A percentile compares a stretch with the other conserved stretches of the same genome.
Evolutionary conservation across 2,888 invertebrate genomes (phyloP).

Genomic region (Caenorhabditis angaria): DNA sequence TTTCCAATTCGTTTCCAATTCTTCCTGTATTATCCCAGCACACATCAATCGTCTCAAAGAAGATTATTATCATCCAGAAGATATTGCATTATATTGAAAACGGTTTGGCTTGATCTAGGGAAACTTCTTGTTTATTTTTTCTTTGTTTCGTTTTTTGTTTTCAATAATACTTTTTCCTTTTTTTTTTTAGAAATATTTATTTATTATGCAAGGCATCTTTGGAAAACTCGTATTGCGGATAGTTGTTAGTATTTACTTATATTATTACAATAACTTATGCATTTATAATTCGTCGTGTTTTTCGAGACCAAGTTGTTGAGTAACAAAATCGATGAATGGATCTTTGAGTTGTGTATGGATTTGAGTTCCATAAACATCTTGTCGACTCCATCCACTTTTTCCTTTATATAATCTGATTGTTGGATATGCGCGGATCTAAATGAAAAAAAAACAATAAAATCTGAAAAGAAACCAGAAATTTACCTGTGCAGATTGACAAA

Average conservation of each 20-base stretch:
- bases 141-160: background rate
- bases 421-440: conserved; percentile 77
- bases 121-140: background rate
- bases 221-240: background rate
- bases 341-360: conserved; percentile 57
- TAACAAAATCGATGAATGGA: conserved; percentile 45
- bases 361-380: conserved; percentile 51
- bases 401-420: conserved; percentile 76
- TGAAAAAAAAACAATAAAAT: conserved; percentile 12
- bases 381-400: conserved; percentile 43
- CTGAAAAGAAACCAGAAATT: background rate
- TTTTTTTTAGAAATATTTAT: background rate
- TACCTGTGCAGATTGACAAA: conserved; percentile 75
- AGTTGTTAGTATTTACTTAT: conserved; percentile 1
- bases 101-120: background rate
- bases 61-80: conserved; percentile 63
- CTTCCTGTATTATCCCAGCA: conserved; percentile 55
- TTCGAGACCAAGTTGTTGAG: conserved; percentile 42
- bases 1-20: conserved; percentile 59
- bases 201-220: background rate
- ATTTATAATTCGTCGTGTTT: conserved; percentile 55
- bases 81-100: conserved; percentile 28
- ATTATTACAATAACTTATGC: background rate
- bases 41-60: conserved; percentile 58
- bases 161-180: background rate